Conservation (phyloP, 2,113 vertebrate species). For the Cyanistes caeruleus region DNA sequence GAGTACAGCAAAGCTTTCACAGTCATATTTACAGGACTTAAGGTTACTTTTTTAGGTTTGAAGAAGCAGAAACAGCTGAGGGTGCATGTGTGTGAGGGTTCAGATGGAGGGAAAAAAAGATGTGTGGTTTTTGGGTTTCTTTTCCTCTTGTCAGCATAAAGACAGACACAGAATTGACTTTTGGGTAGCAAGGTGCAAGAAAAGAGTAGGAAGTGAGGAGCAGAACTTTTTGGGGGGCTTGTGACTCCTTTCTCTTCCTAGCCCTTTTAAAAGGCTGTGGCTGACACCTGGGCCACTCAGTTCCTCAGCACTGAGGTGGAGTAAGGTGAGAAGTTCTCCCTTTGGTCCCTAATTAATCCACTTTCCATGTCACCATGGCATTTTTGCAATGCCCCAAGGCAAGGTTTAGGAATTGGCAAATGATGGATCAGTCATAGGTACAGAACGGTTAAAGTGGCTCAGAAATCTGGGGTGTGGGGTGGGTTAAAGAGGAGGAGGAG, state of each 20-base stretch:
- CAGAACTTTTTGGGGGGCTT: neutral
- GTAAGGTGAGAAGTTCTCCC: neutral
- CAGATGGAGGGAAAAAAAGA: neutral
- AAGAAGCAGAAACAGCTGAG: neutral
- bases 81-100: neutral
- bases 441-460: neutral
- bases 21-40: neutral
- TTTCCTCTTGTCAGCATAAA: neutral
- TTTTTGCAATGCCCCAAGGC: neutral
- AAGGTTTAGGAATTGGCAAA: neutral
- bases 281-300: neutral
- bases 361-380: neutral
- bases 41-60: neutral
- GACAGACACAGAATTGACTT: neutral
- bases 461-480: neutral
- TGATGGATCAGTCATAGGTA: fast-evolving
- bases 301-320: neutral
- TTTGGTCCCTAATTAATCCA: neutral
- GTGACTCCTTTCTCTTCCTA: neutral
- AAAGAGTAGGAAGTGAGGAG: neutral
- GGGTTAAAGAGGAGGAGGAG: neutral
- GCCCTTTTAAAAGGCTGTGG: neutral
- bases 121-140: neutral
- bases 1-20: neutral
- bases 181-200: neutral